Evolutionary conservation across 2,888 invertebrate species (phyloP).

Genomic region (Andricus quercusramuli): DNA sequence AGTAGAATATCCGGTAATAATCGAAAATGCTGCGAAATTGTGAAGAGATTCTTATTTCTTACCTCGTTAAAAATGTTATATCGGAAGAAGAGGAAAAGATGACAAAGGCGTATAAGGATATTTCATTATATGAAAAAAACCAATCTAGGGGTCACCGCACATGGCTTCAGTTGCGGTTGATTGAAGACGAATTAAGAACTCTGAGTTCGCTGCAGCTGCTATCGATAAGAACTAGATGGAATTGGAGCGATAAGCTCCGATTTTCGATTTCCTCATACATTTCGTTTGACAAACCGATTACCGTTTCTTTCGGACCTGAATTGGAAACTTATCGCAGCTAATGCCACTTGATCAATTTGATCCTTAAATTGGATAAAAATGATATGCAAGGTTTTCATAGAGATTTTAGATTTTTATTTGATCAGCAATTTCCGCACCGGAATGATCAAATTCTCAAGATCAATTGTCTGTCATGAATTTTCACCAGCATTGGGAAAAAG

Average conservation of each 20-base stretch:
- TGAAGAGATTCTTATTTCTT: neutral
- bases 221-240: constrained; percentile 31
- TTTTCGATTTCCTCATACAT: constrained; percentile 16
- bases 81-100: constrained; percentile 1
- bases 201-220: neutral
- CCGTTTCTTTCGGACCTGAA: neutral
- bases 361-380: too few species aligned
- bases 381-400: too few species aligned
- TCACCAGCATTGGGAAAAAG: too few species aligned
- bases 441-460: too few species aligned
- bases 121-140: constrained; percentile 29
- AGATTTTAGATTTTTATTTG: too few species aligned
- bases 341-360: too few species aligned
- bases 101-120: constrained; percentile 20
- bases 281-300: constrained; percentile 14
- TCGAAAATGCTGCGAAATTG: neutral
- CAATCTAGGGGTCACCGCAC: constrained; percentile 21
- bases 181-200: constrained; percentile 34
- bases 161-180: constrained; percentile 36
- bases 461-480: too few species aligned
- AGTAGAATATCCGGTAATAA: neutral
- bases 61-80: constrained; percentile 1
- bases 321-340: too few species aligned
- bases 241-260: constrained; percentile 4
- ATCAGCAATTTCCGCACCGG: too few species aligned